Conservation (phyloP, 1,140 invertebrate genomes). For the Paracyclopina nana region DNA sequence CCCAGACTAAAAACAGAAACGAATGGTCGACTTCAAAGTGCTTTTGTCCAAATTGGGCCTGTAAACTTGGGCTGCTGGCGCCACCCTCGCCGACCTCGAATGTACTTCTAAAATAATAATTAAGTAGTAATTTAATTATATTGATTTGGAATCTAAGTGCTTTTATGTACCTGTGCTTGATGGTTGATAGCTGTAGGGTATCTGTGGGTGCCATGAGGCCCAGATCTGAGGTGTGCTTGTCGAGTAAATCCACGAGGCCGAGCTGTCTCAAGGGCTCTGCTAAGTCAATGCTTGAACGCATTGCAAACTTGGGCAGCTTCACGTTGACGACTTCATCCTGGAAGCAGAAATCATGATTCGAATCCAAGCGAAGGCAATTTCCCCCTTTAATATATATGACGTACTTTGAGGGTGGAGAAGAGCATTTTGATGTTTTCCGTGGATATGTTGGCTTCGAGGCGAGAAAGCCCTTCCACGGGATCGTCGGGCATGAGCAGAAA, state of each 20-base stretch:
- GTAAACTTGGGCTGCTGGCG: neutral
- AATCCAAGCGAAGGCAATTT: neutral
- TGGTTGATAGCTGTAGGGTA: neutral
- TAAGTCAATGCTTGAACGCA: neutral
- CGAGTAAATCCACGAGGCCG: neutral
- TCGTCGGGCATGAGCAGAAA: conserved; percentile 1
- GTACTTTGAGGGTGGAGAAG: neutral
- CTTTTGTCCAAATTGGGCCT: conserved; percentile 1
- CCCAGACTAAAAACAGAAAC: conserved; percentile 29
- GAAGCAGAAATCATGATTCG: neutral
- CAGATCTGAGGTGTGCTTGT: neutral
- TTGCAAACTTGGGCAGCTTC: neutral
- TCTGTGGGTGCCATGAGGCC: neutral
- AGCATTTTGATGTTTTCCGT: neutral
- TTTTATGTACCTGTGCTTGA: conserved; percentile 1
- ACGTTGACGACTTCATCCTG: conserved; percentile 1
- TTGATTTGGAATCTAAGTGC: too few species aligned
- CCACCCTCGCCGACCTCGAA: neutral
- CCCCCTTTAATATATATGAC: neutral
- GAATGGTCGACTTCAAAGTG: conserved; percentile 28
- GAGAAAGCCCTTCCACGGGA: neutral
- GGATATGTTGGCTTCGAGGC: neutral
- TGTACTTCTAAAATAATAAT: too few species aligned
- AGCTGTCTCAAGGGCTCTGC: neutral
- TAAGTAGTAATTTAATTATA: too few species aligned